phyloP scores from a whole-genome alignment of 2,888 invertebrate genomes.

The Hanleya hanleyi region DNA sequence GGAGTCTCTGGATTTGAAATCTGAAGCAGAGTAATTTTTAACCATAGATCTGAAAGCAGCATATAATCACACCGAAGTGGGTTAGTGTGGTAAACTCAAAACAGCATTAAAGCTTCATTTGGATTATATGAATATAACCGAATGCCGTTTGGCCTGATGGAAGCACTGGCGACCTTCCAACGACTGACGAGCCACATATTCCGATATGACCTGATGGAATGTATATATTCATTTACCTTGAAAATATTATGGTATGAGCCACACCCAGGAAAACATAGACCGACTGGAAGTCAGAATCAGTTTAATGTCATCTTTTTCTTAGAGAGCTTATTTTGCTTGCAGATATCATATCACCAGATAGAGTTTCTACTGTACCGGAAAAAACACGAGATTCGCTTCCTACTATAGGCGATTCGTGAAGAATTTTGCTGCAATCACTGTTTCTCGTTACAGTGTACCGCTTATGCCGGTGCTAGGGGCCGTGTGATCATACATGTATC shows the following conservation, averaged over 20 bases:
- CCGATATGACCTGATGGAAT: background rate
- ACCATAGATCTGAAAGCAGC: no score
- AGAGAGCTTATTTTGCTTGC: background rate
- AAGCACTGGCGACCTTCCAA: slow-evolving; percentile 33
- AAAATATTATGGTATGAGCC: background rate
- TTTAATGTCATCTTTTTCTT: background rate
- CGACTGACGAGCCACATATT: slow-evolving; percentile 17
- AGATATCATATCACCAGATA: background rate
- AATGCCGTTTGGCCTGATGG: slow-evolving; percentile 30
- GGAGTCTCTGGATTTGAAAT: slow-evolving; percentile 24
- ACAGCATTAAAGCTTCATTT: no score
- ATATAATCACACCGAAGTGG: no score
- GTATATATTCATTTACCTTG: background rate
- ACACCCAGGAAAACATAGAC: background rate
- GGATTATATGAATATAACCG: slow-evolving; percentile 34
- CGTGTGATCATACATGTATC: no score
- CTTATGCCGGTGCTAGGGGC: no score
- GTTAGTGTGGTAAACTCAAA: no score
- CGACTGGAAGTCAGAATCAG: background rate
- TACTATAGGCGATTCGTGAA: background rate
- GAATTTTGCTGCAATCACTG: background rate
- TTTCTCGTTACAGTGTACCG: background rate
- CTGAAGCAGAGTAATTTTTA: slow-evolving; percentile 21
- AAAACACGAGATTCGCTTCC: background rate
- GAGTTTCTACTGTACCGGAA: background rate